These are phyloP conservation scores for Brotula barbata DNA, from an alignment of 2,797 vertebrate species.

Conservation along the genomic window DNA sequence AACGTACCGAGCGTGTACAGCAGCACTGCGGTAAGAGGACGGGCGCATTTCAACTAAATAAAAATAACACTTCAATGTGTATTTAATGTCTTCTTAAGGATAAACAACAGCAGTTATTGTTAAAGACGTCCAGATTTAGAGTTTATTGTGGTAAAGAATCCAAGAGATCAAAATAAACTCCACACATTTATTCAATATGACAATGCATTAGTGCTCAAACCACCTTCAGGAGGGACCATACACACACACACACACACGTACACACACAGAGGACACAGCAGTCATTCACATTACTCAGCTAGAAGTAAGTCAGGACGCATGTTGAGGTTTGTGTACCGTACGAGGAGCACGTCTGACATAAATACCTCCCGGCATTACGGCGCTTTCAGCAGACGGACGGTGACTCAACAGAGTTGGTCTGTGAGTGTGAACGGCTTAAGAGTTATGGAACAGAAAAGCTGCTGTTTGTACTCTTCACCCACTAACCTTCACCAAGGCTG, in stretches of 20 bases:
- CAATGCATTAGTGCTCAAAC: not conserved
- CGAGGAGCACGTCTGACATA: not conserved
- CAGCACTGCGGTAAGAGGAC: too few relatives aligned
- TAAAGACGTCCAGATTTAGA: too few relatives aligned
- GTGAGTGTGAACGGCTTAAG: not conserved
- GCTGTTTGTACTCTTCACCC: not conserved
- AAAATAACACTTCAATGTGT: too few relatives aligned
- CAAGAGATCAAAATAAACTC: not conserved
- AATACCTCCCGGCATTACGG: conserved; percentile 23
- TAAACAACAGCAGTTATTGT: too few relatives aligned
- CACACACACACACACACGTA: not conserved
- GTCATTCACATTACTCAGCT: too few relatives aligned
- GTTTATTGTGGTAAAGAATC: not conserved
- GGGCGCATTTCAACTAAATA: too few relatives aligned
- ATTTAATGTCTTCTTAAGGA: too few relatives aligned
- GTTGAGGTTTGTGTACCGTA: not conserved
- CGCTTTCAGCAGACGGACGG: too few relatives aligned
- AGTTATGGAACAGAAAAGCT: conserved; percentile 22
- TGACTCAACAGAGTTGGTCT: conserved; percentile 21
- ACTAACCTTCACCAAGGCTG: too few relatives aligned
- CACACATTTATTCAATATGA: not conserved
- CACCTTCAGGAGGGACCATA: not conserved
- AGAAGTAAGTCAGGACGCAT: too few relatives aligned
- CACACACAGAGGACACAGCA: too few relatives aligned
- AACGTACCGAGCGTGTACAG: too few relatives aligned